Conservation (phyloP, 2,113 vertebrate genomes). For the Rhodinocichla rosea region DNA sequence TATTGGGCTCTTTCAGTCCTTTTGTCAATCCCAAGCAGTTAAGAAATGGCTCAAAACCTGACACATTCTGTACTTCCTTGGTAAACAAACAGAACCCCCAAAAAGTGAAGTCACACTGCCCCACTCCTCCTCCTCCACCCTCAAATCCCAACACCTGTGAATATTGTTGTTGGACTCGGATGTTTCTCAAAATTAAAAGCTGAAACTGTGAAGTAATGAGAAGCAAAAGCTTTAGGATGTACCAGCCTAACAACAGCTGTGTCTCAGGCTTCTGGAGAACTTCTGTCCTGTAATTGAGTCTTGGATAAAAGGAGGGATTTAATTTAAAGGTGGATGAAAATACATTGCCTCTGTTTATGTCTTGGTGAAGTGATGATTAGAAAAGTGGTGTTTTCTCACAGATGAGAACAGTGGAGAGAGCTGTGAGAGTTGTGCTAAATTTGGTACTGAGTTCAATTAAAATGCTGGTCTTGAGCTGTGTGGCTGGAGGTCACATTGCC, state of each 20-base stretch:
- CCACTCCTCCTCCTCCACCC: not conserved
- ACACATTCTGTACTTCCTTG: not conserved
- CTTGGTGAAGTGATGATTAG: not conserved
- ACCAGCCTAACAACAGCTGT: not conserved
- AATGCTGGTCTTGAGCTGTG: not conserved
- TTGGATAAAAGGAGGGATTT: not conserved
- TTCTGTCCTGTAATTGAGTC: not conserved
- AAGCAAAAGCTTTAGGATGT: not conserved
- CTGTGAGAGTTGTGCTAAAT: not conserved
- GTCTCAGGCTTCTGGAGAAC: not conserved
- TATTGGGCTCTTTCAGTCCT: not conserved
- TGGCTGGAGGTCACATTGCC: not conserved
- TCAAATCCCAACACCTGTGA: fast-evolving
- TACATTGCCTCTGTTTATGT: not conserved
- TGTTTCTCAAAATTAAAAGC: not conserved
- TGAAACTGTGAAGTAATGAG: not conserved
- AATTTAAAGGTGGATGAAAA: not conserved
- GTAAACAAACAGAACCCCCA: not conserved
- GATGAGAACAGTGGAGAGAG: not conserved
- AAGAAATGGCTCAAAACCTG: not conserved
- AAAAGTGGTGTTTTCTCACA: not conserved
- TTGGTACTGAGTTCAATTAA: not conserved
- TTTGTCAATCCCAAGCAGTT: not conserved
- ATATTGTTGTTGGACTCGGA: not conserved
- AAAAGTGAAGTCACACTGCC: not conserved